phyloP scores from a whole-genome alignment of 2,797 vertebrate genomes.

The Alauda arvensis region DNA sequence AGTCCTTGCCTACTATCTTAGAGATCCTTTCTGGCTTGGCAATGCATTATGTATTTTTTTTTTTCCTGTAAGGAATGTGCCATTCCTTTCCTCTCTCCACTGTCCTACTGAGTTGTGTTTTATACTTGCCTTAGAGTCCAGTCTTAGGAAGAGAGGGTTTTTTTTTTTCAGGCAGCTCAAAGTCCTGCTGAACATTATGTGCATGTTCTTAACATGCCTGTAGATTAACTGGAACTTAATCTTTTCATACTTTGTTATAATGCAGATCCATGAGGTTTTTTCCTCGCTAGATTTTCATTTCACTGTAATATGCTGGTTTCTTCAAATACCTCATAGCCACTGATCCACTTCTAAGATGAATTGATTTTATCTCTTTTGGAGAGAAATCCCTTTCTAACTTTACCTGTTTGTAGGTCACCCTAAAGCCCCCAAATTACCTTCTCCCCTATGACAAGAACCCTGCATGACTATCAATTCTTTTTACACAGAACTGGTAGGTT shows the following conservation, averaged over 20 bases:
- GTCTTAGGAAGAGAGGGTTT: not conserved
- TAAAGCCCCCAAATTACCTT: not conserved
- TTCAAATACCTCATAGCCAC: not conserved
- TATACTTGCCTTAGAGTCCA: not conserved
- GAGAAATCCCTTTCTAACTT: not conserved
- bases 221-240: not conserved
- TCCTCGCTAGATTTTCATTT: not conserved
- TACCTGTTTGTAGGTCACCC: not conserved
- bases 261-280: not conserved
- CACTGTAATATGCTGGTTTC: not conserved
- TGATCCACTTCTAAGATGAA: not conserved
- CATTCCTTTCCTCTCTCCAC: not conserved
- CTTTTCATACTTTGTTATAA: not conserved
- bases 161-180: not conserved
- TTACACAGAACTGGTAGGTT: not conserved
- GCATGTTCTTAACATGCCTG: not conserved
- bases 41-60: not conserved
- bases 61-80: not conserved
- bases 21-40: not conserved
- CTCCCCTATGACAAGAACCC: not conserved
- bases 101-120: not conserved
- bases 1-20: not conserved
- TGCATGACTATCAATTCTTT: not conserved
- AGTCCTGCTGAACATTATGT: not conserved
- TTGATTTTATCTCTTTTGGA: not conserved